phyloP scores from a whole-genome alignment of 30 jellyfish, hydroid and myxozoan genomes.

The Chrysaora quinquecirrha region DNA sequence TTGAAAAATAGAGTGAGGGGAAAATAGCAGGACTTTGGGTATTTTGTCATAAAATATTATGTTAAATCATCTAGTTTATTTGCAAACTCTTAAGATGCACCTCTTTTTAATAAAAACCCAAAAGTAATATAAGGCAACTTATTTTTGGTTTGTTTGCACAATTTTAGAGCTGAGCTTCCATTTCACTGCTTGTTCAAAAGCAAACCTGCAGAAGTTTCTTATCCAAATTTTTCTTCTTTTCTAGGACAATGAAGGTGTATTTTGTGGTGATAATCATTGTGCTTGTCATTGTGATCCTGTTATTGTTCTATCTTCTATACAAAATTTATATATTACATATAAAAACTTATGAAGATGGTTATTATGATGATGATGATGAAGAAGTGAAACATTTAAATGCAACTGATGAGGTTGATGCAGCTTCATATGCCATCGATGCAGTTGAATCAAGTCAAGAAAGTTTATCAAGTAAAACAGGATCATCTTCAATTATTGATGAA shows the following conservation, averaged over 20 bases:
- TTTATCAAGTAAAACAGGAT: conserved; percentile 72
- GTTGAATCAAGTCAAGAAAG: conserved; percentile 80
- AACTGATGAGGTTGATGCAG: conserved; percentile 59
- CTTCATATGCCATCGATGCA: conserved; percentile 13
- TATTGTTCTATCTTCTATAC: conserved; percentile 78
- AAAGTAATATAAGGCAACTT: too few species aligned
- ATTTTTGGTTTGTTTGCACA: too few species aligned
- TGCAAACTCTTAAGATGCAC: too few species aligned
- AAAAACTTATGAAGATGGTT: conserved; percentile 78
- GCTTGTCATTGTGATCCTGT: conserved; percentile 77
- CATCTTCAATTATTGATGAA: conserved; percentile 74
- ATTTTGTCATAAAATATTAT: background rate
- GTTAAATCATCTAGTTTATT: too few species aligned
- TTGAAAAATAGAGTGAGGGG: background rate
- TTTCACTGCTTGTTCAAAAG: too few species aligned
- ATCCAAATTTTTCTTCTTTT: background rate
- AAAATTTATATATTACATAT: conserved; percentile 86
- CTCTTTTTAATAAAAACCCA: too few species aligned
- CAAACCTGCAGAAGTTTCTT: too few species aligned
- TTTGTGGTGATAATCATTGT: conserved; percentile 79
- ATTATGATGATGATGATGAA: conserved; percentile 68
- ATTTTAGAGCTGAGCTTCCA: too few species aligned
- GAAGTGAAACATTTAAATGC: conserved; percentile 29
- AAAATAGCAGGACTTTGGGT: background rate
- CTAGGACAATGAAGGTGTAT: conserved; percentile 75